These are phyloP conservation scores for Phoebastria nigripes DNA, from an alignment of 2,797 vertebrate genomes.

Conservation along the genomic window DNA sequence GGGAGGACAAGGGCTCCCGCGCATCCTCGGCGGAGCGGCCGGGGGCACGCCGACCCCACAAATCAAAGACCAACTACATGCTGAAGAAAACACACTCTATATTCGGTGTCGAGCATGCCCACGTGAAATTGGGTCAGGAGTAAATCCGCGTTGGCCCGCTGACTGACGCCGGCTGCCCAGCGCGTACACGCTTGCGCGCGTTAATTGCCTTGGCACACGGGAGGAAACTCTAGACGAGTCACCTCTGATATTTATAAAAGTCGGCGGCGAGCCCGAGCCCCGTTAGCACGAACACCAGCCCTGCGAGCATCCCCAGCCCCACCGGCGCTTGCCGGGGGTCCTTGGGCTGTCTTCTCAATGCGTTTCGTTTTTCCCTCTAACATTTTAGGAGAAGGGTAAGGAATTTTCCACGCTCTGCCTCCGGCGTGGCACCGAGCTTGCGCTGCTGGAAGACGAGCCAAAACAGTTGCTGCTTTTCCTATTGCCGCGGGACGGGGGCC, in stretches of 20 bases:
- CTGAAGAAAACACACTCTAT: neutral
- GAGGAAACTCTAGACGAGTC: constrained; percentile 67
- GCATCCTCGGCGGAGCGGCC: fast-evolving
- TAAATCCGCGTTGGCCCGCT: constrained; percentile 75
- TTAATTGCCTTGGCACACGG: constrained; percentile 61
- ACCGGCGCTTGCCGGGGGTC: neutral
- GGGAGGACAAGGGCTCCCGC: neutral
- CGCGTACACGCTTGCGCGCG: neutral
- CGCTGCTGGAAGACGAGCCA: constrained; percentile 11
- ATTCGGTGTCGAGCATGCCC: constrained; percentile 11
- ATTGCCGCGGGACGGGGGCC: neutral
- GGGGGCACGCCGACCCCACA: neutral
- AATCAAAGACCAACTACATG: neutral
- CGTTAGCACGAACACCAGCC: neutral
- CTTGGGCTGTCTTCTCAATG: neutral
- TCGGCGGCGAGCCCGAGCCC: neutral
- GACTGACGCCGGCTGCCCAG: constrained; percentile 77
- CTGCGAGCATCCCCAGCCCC: neutral
- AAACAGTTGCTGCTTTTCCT: constrained; percentile 47
- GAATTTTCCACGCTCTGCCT: constrained; percentile 34
- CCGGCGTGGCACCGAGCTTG: neutral
- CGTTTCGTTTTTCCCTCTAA: neutral
- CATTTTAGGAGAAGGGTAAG: neutral
- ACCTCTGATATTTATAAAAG: constrained; percentile 76
- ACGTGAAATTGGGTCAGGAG: constrained; percentile 83